Percentiles rank a stretch among this genome's conserved stretches.
phyloP scores from a whole-genome alignment of 2,797 vertebrate species.

The Arrhamphus sclerolepis region DNA sequence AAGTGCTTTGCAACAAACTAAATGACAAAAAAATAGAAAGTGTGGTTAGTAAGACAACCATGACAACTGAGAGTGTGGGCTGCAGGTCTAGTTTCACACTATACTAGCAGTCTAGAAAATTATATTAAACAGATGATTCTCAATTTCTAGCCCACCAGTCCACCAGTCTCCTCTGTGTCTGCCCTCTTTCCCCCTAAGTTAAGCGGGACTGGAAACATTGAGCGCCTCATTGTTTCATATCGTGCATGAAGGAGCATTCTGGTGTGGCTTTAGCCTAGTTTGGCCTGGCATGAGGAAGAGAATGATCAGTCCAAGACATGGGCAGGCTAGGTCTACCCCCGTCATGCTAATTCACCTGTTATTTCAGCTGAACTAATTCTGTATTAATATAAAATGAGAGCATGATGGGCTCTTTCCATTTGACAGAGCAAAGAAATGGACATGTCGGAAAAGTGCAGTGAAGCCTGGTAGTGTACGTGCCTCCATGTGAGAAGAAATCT shows the following conservation, averaged over 20 bases:
- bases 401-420: slow-evolving; percentile 20
- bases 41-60: slow-evolving; percentile 5
- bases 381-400: slow-evolving; percentile 46
- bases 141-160: slow-evolving; percentile 32
- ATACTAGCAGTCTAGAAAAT: slow-evolving; percentile 16
- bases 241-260: slow-evolving; percentile 22
- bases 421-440: slow-evolving; percentile 15
- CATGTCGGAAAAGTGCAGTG: slow-evolving; percentile 32
- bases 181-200: slow-evolving; percentile 27
- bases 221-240: slow-evolving; percentile 38
- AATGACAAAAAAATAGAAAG: neutral
- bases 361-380: slow-evolving; percentile 63
- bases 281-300: slow-evolving; percentile 41
- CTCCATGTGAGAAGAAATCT: slow-evolving; percentile 55
- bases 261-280: slow-evolving; percentile 33
- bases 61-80: slow-evolving; percentile 7
- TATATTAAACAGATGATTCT: slow-evolving; percentile 43
- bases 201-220: slow-evolving; percentile 64
- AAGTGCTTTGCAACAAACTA: neutral
- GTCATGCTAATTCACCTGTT: slow-evolving; percentile 67
- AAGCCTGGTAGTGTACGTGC: slow-evolving; percentile 37
- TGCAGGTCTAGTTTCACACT: slow-evolving; percentile 10
- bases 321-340: slow-evolving; percentile 30
- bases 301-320: slow-evolving; percentile 41
- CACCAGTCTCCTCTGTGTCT: slow-evolving; percentile 50